phyloP scores from a whole-genome alignment of 2,113 vertebrate genomes.

The Sorex araneus region DNA sequence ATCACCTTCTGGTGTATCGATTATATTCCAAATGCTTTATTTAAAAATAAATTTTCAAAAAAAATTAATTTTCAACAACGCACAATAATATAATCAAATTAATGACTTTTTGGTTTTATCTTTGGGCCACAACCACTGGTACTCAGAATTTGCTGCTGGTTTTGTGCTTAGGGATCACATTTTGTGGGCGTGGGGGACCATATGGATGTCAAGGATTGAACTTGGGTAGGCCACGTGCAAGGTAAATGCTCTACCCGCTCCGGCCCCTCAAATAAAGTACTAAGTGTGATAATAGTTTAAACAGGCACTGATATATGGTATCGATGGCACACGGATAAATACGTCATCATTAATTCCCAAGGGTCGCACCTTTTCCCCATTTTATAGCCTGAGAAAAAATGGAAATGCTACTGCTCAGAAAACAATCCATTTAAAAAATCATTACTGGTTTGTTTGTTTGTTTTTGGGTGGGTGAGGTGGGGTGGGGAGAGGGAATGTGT shows the following conservation, averaged over 20 bases:
- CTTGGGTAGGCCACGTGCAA: too few relatives aligned
- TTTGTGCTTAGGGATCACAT: too few relatives aligned
- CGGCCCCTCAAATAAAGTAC: not conserved
- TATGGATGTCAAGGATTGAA: too few relatives aligned
- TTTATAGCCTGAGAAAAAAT: not conserved
- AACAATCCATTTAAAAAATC: not conserved
- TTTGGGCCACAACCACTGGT: too few relatives aligned
- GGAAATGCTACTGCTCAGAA: conserved; percentile 9
- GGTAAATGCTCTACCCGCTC: too few relatives aligned
- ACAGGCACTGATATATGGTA: not conserved
- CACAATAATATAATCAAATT: not conserved
- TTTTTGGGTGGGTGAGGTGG: too few relatives aligned
- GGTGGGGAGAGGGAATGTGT: too few relatives aligned
- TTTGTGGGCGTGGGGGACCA: too few relatives aligned
- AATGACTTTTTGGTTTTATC: not conserved
- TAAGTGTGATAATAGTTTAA: conserved; percentile 33
- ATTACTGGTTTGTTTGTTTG: too few relatives aligned
- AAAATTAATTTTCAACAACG: not conserved
- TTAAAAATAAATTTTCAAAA: conserved; percentile 2
- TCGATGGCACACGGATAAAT: not conserved
- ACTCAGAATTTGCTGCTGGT: too few relatives aligned
- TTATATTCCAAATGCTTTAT: not conserved
- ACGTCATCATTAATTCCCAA: conserved; percentile 10
- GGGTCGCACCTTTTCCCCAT: not conserved
- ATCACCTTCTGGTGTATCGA: not conserved